Percentiles rank a stretch among this genome's conserved stretches.
Conservation (phyloP, 2,113 vertebrate genomes). For the Python bivittatus region DNA sequence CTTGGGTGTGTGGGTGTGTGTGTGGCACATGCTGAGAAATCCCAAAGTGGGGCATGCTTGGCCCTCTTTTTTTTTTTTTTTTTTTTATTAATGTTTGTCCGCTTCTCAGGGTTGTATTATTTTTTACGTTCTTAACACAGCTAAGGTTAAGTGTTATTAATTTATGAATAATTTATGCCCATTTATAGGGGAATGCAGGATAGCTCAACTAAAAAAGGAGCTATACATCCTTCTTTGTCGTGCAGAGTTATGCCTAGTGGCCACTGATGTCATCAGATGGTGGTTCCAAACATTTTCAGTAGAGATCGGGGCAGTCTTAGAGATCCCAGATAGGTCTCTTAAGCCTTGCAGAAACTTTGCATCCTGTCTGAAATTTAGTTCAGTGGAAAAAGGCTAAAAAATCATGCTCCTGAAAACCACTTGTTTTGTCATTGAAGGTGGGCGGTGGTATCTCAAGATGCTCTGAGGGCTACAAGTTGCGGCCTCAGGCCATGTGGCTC, state of each 20-base stretch:
- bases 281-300: no score
- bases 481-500: neutral
- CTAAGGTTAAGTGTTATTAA: neutral
- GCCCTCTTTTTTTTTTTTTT: neutral
- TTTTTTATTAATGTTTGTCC: neutral
- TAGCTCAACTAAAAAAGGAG: no score
- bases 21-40: neutral
- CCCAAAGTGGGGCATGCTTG: neutral
- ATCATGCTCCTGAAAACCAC: neutral
- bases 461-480: neutral
- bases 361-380: neutral
- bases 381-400: neutral
- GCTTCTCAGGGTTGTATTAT: neutral
- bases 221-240: no score
- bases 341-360: neutral
- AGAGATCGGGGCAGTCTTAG: no score
- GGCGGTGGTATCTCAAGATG: neutral
- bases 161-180: no score
- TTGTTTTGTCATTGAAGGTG: neutral
- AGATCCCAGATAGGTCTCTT: neutral
- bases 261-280: no score
- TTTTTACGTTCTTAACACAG: neutral
- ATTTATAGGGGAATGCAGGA: no score
- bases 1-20: fast-evolving
- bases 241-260: no score